These are phyloP conservation scores for Sebastes vulpes DNA, from an alignment of 2,797 vertebrate genomes.

Conservation along the genomic window DNA sequence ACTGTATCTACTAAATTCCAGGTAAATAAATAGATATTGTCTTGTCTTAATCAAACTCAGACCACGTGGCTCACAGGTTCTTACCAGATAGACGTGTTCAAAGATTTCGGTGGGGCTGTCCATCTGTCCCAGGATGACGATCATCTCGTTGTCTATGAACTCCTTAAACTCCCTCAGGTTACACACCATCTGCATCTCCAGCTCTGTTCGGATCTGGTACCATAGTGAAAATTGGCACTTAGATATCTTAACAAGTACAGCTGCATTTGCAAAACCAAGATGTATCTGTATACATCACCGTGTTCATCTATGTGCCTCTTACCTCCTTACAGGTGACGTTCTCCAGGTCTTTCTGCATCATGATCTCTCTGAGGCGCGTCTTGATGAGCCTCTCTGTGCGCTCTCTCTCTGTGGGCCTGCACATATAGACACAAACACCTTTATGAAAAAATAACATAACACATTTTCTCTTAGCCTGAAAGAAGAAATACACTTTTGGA, in stretches of 20 bases:
- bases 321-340: conserved; percentile 98
- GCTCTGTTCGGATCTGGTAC: conserved; percentile 93
- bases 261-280: not conserved
- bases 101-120: conserved; percentile 98
- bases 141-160: conserved; percentile 99
- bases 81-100: conserved; percentile 96
- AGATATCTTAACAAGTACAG: not conserved
- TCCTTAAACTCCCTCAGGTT: conserved; percentile 97
- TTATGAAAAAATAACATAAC: conserved; percentile 12
- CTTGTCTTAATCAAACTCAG: not conserved
- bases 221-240: not conserved
- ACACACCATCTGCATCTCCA: conserved; percentile 98
- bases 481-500: not conserved
- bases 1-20: not conserved
- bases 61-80: not conserved
- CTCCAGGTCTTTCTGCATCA: conserved; percentile 99
- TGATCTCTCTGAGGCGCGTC: conserved; percentile 94
- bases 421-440: conserved; percentile 43
- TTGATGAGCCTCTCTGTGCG: conserved; percentile 95
- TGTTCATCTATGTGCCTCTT: conserved; percentile 25
- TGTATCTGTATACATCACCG: not conserved
- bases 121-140: conserved; percentile 98
- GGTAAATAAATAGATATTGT: too few species aligned
- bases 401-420: conserved; percentile 95
- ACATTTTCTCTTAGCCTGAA: not conserved